Evolutionary conservation across 1,140 invertebrate genomes (phyloP).

Genomic region (Bombus superbus): DNA sequence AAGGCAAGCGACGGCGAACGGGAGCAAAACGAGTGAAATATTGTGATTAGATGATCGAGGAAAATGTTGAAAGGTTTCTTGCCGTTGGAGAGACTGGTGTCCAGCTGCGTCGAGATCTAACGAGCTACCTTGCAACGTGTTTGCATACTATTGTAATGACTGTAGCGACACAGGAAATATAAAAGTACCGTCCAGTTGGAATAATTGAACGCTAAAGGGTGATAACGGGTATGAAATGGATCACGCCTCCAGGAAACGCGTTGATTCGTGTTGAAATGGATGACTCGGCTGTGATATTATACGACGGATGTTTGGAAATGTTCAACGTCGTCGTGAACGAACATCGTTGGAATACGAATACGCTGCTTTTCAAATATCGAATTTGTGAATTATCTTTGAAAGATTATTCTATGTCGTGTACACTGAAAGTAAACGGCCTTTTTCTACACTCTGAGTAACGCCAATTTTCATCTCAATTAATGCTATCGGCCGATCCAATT

Average conservation of each 20-base stretch:
- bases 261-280: neutral
- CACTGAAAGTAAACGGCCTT: too few species aligned
- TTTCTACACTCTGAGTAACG: neutral
- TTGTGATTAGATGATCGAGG: neutral
- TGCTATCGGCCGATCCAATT: neutral
- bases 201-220: neutral
- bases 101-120: neutral
- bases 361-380: too few species aligned
- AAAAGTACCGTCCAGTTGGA: neutral
- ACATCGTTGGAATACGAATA: too few species aligned
- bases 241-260: neutral
- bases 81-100: neutral
- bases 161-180: neutral
- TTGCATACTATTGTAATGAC: conserved; percentile 21
- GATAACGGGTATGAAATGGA: neutral
- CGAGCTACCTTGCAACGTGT: neutral
- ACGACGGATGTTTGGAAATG: too few species aligned
- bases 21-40: neutral
- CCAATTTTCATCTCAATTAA: neutral
- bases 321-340: too few species aligned
- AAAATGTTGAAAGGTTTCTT: neutral
- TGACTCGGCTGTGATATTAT: neutral
- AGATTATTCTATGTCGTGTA: too few species aligned
- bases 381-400: too few species aligned
- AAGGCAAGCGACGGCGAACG: neutral